phyloP scores from a whole-genome alignment of 1,140 invertebrate species.

The Ctenoplectra terminalis region DNA sequence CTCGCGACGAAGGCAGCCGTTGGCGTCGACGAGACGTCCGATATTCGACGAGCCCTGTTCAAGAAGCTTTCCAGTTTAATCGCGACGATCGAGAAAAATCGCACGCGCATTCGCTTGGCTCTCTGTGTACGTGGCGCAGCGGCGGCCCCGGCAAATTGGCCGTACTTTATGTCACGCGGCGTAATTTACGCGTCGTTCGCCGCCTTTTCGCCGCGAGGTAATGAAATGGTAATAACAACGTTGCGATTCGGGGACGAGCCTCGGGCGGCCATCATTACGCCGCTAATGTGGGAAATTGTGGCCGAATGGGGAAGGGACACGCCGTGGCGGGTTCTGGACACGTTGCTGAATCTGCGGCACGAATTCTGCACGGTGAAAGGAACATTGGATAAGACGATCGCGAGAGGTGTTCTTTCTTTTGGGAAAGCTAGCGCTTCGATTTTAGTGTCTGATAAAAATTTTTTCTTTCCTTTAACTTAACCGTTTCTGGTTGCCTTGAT shows the following conservation, averaged over 20 bases:
- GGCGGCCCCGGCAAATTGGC: constrained; percentile 54
- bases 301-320: constrained; percentile 10
- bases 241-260: constrained; percentile 63
- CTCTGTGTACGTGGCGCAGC: not conserved
- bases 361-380: not conserved
- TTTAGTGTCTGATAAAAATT: not conserved
- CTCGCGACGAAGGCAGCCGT: not conserved
- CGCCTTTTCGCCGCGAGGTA: constrained; percentile 61
- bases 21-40: constrained; percentile 2
- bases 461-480: too few relatives aligned
- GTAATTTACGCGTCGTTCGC: constrained; percentile 66
- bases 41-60: constrained; percentile 12
- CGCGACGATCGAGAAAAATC: constrained; percentile 38
- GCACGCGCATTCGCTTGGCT: not conserved
- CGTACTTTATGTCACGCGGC: constrained; percentile 65
- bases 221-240: constrained; percentile 69
- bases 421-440: not conserved
- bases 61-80: not conserved
- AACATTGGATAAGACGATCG: not conserved
- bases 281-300: constrained; percentile 67
- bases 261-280: constrained; percentile 56
- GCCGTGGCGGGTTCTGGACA: not conserved
- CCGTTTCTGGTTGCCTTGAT: too few relatives aligned
- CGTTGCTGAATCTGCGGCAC: not conserved
- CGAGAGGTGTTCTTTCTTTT: not conserved